These are phyloP conservation scores for Chloromyia formosa DNA, from an alignment of 2,888 invertebrate genomes.

Conservation along the genomic window DNA sequence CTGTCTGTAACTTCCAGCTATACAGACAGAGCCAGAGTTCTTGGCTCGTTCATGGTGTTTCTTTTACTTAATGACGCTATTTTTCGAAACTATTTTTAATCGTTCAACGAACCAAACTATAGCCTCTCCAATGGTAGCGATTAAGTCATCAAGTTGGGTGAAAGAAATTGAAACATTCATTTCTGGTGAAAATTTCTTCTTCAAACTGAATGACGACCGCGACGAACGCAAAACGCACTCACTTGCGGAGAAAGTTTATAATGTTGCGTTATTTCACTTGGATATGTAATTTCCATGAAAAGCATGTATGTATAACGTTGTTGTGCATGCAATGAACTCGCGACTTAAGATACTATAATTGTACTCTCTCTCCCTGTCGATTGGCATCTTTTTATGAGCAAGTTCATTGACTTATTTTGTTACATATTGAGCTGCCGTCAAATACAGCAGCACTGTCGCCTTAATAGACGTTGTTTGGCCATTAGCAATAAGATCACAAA, in stretches of 20 bases:
- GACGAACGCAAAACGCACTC: neutral
- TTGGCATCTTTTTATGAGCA: neutral
- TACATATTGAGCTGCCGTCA: neutral
- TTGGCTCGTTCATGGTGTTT: neutral
- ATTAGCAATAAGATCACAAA: neutral
- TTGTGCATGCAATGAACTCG: too few relatives aligned
- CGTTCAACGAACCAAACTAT: neutral
- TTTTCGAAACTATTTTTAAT: neutral
- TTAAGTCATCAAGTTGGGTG: neutral
- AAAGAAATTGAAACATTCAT: neutral
- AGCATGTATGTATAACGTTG: neutral
- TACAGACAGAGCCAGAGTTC: too few relatives aligned
- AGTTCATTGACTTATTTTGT: conserved; percentile 12
- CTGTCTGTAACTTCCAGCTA: too few relatives aligned
- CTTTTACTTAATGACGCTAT: neutral
- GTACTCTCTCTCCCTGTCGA: neutral
- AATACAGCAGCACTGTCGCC: neutral
- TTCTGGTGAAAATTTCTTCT: neutral
- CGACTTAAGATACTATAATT: too few relatives aligned
- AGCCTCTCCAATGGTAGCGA: neutral
- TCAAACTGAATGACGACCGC: neutral
- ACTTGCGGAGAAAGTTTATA: neutral
- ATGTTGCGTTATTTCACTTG: neutral
- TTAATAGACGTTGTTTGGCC: neutral
- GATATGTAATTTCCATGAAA: neutral